These are phyloP conservation scores for Protophormia terraenovae DNA, from an alignment of 2,888 invertebrate species.

Conservation along the genomic window DNA sequence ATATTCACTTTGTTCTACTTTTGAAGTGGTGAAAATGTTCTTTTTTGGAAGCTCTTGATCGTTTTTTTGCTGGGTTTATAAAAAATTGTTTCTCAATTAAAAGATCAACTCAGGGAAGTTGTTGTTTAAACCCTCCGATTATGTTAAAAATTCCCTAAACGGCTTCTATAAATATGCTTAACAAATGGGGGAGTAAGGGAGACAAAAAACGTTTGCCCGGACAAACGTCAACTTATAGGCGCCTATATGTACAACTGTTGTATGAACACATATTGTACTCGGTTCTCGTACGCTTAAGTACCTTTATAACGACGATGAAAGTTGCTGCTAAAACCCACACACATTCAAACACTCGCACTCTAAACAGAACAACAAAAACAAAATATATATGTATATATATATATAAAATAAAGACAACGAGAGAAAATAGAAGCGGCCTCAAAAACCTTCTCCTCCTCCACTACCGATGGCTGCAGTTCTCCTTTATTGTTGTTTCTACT, in stretches of 20 bases:
- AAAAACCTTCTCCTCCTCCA: constrained; percentile 14
- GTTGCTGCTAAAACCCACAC: constrained; percentile 16
- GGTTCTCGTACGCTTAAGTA: constrained; percentile 18
- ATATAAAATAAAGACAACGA: not conserved
- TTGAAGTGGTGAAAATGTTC: no score
- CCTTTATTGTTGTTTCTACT: not conserved
- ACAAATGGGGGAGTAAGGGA: not conserved
- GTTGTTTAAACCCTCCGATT: no score
- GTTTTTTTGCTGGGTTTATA: no score
- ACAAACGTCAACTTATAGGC: constrained; percentile 7
- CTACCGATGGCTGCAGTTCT: not conserved
- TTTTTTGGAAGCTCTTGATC: no score
- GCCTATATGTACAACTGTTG: no score
- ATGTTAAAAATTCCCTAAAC: not conserved
- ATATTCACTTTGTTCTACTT: no score
- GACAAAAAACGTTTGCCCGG: not conserved
- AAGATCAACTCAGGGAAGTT: no score
- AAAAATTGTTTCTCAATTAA: no score
- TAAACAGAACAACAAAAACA: not conserved
- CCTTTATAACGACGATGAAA: constrained; percentile 13
- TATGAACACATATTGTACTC: not conserved
- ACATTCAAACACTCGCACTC: not conserved
- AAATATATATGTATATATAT: no score
- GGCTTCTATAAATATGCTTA: not conserved
- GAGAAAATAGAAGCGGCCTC: constrained; percentile 48